phyloP scores from a whole-genome alignment of 2,797 vertebrate genomes.

The Tiaroga cobitis region DNA sequence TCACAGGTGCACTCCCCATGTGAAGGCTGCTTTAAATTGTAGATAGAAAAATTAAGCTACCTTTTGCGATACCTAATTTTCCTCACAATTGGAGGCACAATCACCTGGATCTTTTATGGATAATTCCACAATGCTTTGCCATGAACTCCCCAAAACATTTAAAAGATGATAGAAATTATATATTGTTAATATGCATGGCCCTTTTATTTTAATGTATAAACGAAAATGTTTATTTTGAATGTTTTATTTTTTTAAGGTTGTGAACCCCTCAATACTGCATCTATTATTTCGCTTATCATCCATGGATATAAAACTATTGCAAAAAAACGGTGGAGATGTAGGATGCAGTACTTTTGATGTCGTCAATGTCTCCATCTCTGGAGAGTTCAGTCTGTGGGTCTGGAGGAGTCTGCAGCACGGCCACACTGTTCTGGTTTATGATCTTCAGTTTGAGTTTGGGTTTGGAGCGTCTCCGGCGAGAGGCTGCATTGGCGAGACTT shows the following conservation, averaged over 20 bases:
- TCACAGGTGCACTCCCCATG: neutral
- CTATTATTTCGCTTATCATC: neutral
- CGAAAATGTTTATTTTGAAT: neutral
- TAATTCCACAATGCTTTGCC: neutral
- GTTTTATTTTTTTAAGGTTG: neutral
- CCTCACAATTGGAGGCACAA: neutral
- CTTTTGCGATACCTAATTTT: neutral
- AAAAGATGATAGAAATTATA: neutral
- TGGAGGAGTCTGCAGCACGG: conserved; percentile 93
- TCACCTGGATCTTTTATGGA: neutral
- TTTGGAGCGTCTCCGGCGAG: conserved; percentile 90
- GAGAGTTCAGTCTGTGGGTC: conserved; percentile 90
- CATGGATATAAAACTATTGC: neutral
- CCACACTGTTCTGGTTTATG: conserved; percentile 99
- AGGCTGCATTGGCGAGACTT: conserved; percentile 90
- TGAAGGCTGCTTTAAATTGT: neutral
- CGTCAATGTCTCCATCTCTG: conserved; percentile 92
- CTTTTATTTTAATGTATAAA: neutral
- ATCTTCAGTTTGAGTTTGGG: conserved; percentile 98
- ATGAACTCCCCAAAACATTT: neutral
- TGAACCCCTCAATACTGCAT: neutral
- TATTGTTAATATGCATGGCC: neutral
- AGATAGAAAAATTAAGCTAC: neutral
- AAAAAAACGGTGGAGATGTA: neutral
- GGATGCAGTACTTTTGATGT: conserved; percentile 86